Conservation (phyloP, 2,888 invertebrate species). For the Limnephilus lunatus region DNA sequence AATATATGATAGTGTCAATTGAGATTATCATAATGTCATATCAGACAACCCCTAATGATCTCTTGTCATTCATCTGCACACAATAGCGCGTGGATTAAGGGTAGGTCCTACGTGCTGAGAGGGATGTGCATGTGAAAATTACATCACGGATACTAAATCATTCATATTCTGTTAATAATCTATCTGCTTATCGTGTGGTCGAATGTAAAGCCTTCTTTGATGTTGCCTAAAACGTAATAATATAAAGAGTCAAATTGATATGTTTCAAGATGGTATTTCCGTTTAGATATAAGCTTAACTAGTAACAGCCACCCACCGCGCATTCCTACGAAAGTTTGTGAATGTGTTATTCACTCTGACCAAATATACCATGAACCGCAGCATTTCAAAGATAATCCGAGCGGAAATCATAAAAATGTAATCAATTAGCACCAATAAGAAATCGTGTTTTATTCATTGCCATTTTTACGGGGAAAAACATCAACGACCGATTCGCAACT, state of each 20-base stretch:
- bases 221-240: not conserved
- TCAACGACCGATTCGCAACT: not conserved
- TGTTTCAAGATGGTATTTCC: not conserved
- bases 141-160: not conserved
- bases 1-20: not conserved
- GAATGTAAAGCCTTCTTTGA: not conserved
- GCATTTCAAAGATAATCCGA: not conserved
- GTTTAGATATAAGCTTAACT: not conserved
- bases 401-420: conserved; percentile 3
- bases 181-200: not conserved
- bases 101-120: not conserved
- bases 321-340: not conserved
- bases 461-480: not conserved
- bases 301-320: not conserved
- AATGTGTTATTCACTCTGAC: not conserved
- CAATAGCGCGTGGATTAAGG: not conserved
- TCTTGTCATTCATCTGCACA: not conserved
- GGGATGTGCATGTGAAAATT: not conserved
- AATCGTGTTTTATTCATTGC: conserved; percentile 5
- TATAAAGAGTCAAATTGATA: not conserved
- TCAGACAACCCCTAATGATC: not conserved
- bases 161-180: not conserved
- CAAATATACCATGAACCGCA: not conserved
- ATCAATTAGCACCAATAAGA: conserved; percentile 29
- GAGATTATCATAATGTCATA: not conserved